These are phyloP conservation scores for Ceuthmochares aereus DNA, from an alignment of 2,113 vertebrate genomes.

Conservation along the genomic window DNA sequence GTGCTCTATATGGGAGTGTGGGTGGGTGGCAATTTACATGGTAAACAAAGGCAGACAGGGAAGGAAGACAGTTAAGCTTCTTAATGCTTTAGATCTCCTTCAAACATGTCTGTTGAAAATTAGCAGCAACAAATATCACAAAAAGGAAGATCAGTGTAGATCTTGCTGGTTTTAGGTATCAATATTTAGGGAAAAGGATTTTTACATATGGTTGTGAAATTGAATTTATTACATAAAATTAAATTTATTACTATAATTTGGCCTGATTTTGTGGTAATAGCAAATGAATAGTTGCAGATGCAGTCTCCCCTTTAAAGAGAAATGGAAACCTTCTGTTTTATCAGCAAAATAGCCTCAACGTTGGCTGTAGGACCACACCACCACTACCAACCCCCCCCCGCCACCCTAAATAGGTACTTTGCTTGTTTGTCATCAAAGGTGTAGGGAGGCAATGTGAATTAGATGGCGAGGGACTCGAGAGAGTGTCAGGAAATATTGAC, in stretches of 20 bases:
- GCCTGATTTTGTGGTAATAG: neutral
- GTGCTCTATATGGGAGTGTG: constrained; percentile 38
- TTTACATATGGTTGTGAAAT: neutral
- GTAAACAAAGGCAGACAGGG: constrained; percentile 59
- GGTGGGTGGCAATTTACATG: constrained; percentile 64
- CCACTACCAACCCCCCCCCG: neutral
- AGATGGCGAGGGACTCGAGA: constrained; percentile 9
- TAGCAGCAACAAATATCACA: neutral
- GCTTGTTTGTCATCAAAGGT: constrained; percentile 14
- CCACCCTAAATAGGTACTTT: neutral
- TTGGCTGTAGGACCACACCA: neutral
- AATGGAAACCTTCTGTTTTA: neutral
- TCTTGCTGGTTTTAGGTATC: neutral
- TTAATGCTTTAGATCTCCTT: neutral
- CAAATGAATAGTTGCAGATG: neutral
- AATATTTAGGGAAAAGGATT: neutral
- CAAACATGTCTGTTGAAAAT: neutral
- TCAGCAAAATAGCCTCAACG: neutral
- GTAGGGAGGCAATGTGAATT: neutral
- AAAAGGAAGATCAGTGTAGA: neutral
- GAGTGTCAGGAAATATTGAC: constrained; percentile 56
- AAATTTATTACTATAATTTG: neutral
- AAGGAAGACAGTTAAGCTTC: neutral
- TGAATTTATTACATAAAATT: neutral
- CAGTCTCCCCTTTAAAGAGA: neutral